Evolutionary conservation across 1,140 invertebrate species (phyloP), one percentile per base, ranked within the genome.

Genomic region (Aphelinus certus): DNA sequence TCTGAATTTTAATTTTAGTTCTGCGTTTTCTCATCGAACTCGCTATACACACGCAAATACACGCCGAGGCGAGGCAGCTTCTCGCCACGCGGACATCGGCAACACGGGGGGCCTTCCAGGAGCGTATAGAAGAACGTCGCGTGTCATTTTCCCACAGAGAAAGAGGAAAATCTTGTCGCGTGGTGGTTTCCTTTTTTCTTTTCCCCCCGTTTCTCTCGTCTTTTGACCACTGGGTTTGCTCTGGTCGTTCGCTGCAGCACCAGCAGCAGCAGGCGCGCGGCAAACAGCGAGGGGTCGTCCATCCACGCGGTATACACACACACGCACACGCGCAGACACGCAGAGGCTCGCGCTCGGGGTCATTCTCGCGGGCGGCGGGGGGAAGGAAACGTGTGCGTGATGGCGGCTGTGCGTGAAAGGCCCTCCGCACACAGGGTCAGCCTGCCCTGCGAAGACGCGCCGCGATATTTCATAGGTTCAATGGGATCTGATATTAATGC

Each of bases 401-500:
- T 63, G 61, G 46, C 46, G 45, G 61, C 26, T 47, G 61, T 63
- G 61, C 61, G 61, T 63, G 61, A 63, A 63, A 63, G 61, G 61
- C 45, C 61, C 10, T 48, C n/a, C 5, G 61, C 61, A 7, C 26
- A 26, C 45, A 63, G 61, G 61, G 61, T 63, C 6, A 7, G 61
- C 60, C 7, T 42, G 58, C 7, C 7, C 7, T 7, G 55, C 9
- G 63, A 66, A 66, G 64, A 45, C 45, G 67, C 61, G 26, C 6
- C 47, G 57, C 67, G n/a, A 69, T 69, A 69, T 69, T 69, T 69
- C 56, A 69, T 60, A 58, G 56, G 56, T 58, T 69, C 67, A 69
- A 69, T 69, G 57, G 57, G 57, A 45, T 60, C 47, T 58, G 57
- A 60, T 48, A 70, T 51, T 70, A 61, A 60, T 61, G 57, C 43